phyloP scores from a whole-genome alignment of 2,113 vertebrate genomes.

The Heteronetta atricapilla region DNA sequence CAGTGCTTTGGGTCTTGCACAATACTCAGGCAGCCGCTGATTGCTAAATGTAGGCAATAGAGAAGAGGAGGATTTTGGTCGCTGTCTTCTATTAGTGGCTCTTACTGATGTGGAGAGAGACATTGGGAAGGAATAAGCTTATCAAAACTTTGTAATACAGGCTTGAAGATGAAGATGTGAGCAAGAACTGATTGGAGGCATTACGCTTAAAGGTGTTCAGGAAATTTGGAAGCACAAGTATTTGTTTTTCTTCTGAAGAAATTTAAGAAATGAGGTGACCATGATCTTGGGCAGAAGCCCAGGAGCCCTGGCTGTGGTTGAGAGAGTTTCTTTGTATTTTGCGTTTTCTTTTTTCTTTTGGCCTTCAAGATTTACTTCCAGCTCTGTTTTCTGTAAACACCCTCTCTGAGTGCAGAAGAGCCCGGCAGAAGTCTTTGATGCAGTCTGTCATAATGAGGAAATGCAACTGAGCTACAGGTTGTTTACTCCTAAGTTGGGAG shows the following conservation, averaged over 20 bases:
- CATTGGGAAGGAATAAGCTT: not conserved
- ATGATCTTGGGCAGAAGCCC: not conserved
- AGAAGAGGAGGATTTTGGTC: constrained; percentile 41
- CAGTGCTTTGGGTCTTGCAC: constrained; percentile 43
- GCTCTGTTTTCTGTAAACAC: not conserved
- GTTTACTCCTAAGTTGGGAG: not conserved
- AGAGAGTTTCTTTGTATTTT: not conserved
- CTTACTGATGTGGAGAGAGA: not conserved
- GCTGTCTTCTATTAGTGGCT: constrained; percentile 26
- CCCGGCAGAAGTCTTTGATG: not conserved
- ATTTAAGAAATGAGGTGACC: constrained; percentile 10
- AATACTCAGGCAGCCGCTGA: constrained; percentile 34
- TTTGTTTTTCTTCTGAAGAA: constrained; percentile 23
- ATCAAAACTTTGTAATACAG: constrained; percentile 4
- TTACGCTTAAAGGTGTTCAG: not conserved
- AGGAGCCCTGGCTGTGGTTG: not conserved
- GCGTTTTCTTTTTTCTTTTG: not conserved
- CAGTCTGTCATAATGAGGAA: not conserved
- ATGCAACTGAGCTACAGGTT: not conserved
- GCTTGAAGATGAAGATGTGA: constrained; percentile 49
- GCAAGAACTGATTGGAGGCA: constrained; percentile 13
- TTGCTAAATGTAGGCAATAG: constrained; percentile 15
- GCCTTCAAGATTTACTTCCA: not conserved
- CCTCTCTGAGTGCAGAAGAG: not conserved
- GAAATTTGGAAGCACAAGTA: not conserved